Evolutionary conservation across 2,113 vertebrate species (phyloP).

Genomic region (Embiotoca jacksoni): DNA sequence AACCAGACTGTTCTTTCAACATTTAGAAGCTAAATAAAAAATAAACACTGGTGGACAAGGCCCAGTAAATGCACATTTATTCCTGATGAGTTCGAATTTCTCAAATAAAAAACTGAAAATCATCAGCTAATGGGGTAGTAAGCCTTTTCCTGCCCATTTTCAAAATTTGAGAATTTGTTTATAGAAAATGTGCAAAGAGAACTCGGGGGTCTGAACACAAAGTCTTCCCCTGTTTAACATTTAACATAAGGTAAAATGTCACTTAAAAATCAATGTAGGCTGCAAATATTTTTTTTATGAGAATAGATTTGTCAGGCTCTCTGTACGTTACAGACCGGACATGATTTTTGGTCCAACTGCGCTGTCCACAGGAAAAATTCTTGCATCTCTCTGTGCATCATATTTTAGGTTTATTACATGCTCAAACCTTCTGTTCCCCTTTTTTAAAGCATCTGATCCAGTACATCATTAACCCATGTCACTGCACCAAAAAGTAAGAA

Average conservation of each 20-base stretch:
- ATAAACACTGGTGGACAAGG: background rate
- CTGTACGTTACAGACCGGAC: too few species aligned
- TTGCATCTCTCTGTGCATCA: background rate
- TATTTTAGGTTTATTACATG: slow-evolving; percentile 9
- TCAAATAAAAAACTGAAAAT: background rate
- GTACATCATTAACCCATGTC: slow-evolving; percentile 67
- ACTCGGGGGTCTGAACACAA: slow-evolving; percentile 1
- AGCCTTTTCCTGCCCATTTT: background rate
- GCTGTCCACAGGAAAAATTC: background rate
- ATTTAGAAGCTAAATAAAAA: slow-evolving; percentile 8
- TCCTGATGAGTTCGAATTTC: background rate
- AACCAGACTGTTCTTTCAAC: slow-evolving; percentile 8
- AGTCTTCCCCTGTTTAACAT: background rate
- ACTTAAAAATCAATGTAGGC: background rate
- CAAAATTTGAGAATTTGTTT: background rate
- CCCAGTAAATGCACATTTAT: background rate
- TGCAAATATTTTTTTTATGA: background rate
- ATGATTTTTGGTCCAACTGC: background rate
- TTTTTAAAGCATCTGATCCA: slow-evolving; percentile 41
- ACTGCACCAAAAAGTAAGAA: slow-evolving; percentile 42
- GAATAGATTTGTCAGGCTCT: too few species aligned
- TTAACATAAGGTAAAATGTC: background rate
- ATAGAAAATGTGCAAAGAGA: background rate
- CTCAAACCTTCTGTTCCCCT: background rate
- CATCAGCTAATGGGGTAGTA: background rate